Evolutionary conservation across 1,140 invertebrate species (phyloP), one percentile per base, ranked within the genome.

Genomic region (Brachionus sp.): DNA sequence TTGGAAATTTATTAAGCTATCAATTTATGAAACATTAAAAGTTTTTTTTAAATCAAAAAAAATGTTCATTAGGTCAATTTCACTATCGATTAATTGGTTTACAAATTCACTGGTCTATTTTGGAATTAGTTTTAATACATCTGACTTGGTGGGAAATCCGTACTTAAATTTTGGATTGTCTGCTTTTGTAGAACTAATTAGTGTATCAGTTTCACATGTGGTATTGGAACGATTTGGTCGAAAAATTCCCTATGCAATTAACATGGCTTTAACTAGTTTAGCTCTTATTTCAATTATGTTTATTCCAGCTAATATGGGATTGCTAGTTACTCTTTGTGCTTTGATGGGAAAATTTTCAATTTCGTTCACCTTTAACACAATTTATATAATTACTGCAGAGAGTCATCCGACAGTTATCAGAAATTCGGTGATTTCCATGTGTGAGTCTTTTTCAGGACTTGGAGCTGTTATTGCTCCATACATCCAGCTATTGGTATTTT

Each of bases 71-170:
- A 25, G 50, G 10, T 62, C 77, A 1, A 42, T 39, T 66, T 50
- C 33, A 12, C 6, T 62, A 3, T 62, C 37, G 39, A 19, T 80
- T 12, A 80, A 80, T 66, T 80, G 86, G 86, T 73, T 86, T 46
- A 85, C 84, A n/a, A 84, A 84, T 82, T 85, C 84, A 29, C 70
- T 87, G 13, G 85, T 86, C 6, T 87, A 87, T 68, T 86, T 85
- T 62, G 85, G 85, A 0, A 35, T 87, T 29, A 85, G 84, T 37
- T 77, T 86, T 12, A 84, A 85, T 13, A 85, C 86, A n/a, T 70
- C 82, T 25, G 77, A 83, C 4, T 50, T 86, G 19, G 77, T 84
- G 64, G 86, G 86, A 0, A 78, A 86, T 66, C 83, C 84, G 9
- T 86, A 85, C 70, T 23, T 87, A n/a, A 87, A 85, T 66, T 86